Base-by-base conservation (phyloP, 2,113 vertebrate genomes). In the Poeciliopsis prolifica region DNA sequence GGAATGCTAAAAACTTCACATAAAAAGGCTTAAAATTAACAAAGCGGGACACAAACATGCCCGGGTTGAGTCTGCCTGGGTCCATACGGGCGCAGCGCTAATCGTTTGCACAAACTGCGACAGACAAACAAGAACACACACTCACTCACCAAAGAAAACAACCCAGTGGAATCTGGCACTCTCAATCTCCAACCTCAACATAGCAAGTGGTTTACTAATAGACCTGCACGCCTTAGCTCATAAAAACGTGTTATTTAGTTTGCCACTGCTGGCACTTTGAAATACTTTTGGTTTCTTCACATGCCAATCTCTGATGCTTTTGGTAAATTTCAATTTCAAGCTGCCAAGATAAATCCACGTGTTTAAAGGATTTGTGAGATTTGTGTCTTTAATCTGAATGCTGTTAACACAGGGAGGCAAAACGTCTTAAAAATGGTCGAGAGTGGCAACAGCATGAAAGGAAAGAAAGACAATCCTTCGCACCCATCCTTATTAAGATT, bases 121-220 rank as follows among this genome's bases (percentile, higher is more conserved):
- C 42, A 73, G 44, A 81, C 81, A 74, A 68, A 86, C 77, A 78
- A 60, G 15, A 58, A 74, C 71, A 87, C 61, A 69, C 72, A 70
- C 72, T 72, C 83, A 37, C 66, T 79, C 62, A 76, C 79, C 74
- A 90, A 88, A 85, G 78, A 89, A 88, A 89, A 83, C 89, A 86
- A 84, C 58, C 75, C 73, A 64, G 29, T 78, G 82, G 86, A 91
- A 87, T 86, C 77, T 88, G 90, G 83, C 85, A 67, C 80, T 74
- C 74, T 86, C 67, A 70, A 60, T 72, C 31, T 61, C 31, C 67
- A 80, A 86, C 87, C 89, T 89, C 90, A 87, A 88, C 91, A 92
- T 85, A 80, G 87, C 87, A 78, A 87, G 89, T 79, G 87, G 84
- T 90, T 92, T 88, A 83, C 90, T 90, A 89, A 91, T 88, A 88